A percentile compares a stretch with the other conserved stretches of the same genome.
Conservation (phyloP, 2,888 invertebrate species). For the Aspidiotus rigidus region DNA sequence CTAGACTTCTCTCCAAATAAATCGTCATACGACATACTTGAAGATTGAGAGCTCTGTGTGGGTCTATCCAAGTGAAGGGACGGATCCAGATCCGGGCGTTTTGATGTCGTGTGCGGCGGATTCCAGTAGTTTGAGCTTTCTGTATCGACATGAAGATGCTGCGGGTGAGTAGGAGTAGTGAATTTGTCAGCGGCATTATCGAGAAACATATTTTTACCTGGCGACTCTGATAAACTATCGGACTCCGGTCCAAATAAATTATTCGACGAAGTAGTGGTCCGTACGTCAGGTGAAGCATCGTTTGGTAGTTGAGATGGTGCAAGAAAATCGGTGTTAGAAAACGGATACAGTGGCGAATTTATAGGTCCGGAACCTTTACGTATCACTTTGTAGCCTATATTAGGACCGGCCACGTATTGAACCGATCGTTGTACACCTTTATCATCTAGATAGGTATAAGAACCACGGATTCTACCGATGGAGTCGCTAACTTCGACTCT, state of each 20-base stretch:
- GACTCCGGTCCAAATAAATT: conserved; percentile 30
- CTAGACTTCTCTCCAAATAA: conserved; percentile 11
- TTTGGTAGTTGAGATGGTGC: conserved; percentile 4
- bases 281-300: conserved; percentile 37
- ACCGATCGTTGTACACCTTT: conserved; percentile 67
- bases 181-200: background rate
- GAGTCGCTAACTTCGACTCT: conserved; percentile 64
- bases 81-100: background rate
- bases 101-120: conserved; percentile 4
- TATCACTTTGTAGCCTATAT: conserved; percentile 64
- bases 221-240: background rate
- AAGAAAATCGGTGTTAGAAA: conserved; percentile 44
- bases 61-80: background rate
- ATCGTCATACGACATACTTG: conserved; percentile 6
- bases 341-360: conserved; percentile 53
- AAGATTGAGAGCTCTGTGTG: background rate
- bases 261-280: conserved; percentile 37
- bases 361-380: conserved; percentile 61
- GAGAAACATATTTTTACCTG: conserved; percentile 1
- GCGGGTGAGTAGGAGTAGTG: background rate
- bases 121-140: conserved; percentile 18
- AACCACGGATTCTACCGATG: conserved; percentile 62
- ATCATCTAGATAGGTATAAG: conserved; percentile 68
- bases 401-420: conserved; percentile 69
- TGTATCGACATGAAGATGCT: background rate